Evolutionary conservation across 2,113 vertebrate species (phyloP).

Genomic region (Mesembrinibis cayennensis): DNA sequence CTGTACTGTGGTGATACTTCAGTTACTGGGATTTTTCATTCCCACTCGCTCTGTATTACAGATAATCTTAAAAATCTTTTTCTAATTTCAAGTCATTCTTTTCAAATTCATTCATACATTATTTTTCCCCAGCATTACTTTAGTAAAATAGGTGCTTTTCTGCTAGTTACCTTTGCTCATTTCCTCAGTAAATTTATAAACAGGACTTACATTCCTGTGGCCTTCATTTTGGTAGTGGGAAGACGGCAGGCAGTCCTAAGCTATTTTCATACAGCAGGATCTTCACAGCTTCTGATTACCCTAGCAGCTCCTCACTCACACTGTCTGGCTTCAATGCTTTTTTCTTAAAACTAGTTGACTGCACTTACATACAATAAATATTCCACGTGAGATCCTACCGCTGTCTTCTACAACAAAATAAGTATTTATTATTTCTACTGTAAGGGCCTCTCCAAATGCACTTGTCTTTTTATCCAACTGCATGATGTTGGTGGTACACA

Average conservation of each 20-base stretch:
- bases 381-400: neutral
- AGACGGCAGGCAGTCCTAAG: neutral
- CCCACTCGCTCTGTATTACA: neutral
- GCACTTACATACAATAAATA: neutral
- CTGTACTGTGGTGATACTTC: neutral
- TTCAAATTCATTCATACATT: neutral
- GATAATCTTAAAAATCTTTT: neutral
- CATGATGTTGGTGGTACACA: neutral
- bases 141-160: neutral
- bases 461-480: neutral
- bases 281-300: neutral
- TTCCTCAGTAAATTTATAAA: neutral
- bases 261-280: neutral
- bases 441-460: neutral
- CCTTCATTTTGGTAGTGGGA: neutral
- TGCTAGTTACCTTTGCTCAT: neutral
- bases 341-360: neutral
- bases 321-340: neutral
- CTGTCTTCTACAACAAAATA: neutral
- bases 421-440: neutral
- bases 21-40: neutral
- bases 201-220: neutral
- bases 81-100: neutral
- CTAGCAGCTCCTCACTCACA: neutral
- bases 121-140: neutral